Base-by-base conservation (phyloP, 2,888 invertebrate genomes). In the Luperina testacea region DNA sequence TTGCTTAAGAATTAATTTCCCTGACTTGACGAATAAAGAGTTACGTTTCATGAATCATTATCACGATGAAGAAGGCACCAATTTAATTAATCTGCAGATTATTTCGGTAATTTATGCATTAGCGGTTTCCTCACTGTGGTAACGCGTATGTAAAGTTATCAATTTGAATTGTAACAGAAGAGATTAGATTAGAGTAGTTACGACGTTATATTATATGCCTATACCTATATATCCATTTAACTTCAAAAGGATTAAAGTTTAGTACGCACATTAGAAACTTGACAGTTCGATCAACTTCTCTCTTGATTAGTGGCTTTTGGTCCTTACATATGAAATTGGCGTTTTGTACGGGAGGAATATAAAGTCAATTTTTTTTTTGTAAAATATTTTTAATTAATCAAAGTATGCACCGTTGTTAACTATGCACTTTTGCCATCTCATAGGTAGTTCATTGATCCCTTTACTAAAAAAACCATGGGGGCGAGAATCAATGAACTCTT, bases 21-120 rank as follows among this genome's bases (percentile, higher is more conserved):
- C 13, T 51, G 42, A 7, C n/a, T 78, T 48, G 51, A 32, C 8
- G 27, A 17, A 71, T 2, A 24, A n/a, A 71, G 74, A 51, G 67
- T 51, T 51, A 45, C 32, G 24, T 72, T 61, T 51, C n/a, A 45
- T 27, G n/a, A 72, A 53, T 68, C 8, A 72, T 61, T n/a, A 24
- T 15, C 32, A 64, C 24, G n/a, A 38, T n/a, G 32, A 48, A 64
- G 63, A 78, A 71, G 48, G 38, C 38, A 38, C 24, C 80, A 80
- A 79, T 79, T 80, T 68, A 80, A 42, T 67, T 80, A 80, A 80
- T 57, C 61, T 27, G 2, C 15, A 17, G 74, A 80, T 73, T 80
- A 80, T 68, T 73, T 74, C 61, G 24, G 63, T 68, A 68, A 80
- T 68, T 13, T 68, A 57, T 38, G 27, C 24, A 68, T 27, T 80